Conservation (phyloP, 2,797 vertebrate genomes). For the Thalassophryne amazonica region DNA sequence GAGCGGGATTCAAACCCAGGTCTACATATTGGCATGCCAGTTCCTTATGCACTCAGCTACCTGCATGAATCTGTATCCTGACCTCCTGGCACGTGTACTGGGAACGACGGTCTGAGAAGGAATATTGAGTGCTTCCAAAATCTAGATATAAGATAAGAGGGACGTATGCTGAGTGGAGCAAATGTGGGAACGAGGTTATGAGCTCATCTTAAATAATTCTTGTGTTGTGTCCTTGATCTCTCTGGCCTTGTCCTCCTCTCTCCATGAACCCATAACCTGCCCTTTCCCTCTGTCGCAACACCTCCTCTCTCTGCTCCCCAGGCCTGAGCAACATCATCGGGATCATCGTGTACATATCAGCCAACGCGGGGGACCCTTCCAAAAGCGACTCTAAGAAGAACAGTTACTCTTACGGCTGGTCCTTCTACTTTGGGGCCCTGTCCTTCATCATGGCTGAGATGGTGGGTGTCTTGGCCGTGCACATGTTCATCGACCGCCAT, state of each 20-base stretch:
- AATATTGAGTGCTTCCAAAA: too few species aligned
- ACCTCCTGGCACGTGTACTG: too few species aligned
- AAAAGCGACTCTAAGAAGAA: constrained; percentile 99
- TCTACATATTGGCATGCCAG: too few species aligned
- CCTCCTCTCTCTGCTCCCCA: constrained; percentile 41
- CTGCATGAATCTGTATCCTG: too few species aligned
- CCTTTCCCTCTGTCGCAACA: neutral
- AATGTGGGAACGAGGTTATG: neutral
- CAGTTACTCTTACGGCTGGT: constrained; percentile 98
- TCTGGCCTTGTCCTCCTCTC: neutral
- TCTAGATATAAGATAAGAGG: too few species aligned
- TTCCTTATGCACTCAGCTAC: too few species aligned
- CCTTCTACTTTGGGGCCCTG: constrained; percentile 97
- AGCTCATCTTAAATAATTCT: constrained; percentile 18
- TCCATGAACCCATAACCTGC: constrained; percentile 2
- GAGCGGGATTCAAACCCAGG: too few species aligned
- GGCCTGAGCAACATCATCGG: constrained; percentile 99
- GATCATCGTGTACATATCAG: constrained; percentile 99
- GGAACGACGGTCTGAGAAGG: too few species aligned
- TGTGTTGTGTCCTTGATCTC: constrained; percentile 7
- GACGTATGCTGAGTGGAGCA: too few species aligned
- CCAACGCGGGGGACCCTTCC: constrained; percentile 96
- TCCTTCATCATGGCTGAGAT: constrained; percentile 99
- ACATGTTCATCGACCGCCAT: constrained; percentile 99
- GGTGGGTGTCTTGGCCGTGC: constrained; percentile 98